These are phyloP conservation scores for Antheraea assamensis DNA, from an alignment of 2,888 invertebrate genomes.

Conservation along the genomic window DNA sequence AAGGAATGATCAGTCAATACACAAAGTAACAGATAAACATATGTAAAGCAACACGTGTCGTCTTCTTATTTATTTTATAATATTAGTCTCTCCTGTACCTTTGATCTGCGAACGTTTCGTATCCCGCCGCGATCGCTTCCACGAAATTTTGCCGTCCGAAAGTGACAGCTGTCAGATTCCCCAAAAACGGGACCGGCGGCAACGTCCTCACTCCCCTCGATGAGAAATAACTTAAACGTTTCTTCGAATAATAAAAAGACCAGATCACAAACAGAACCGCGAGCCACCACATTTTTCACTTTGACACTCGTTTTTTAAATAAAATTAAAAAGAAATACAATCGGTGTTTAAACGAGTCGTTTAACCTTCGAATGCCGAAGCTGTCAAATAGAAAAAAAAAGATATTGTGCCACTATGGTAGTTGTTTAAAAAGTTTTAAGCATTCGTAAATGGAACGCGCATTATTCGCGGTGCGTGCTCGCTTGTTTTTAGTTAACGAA, in stretches of 20 bases:
- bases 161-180: slow-evolving; percentile 61
- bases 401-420: background rate
- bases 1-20: no score
- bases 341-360: background rate
- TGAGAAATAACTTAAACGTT: slow-evolving; percentile 55
- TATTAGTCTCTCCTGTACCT: slow-evolving; percentile 39
- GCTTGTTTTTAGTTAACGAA: slow-evolving; percentile 28
- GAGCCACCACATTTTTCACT: slow-evolving; percentile 45
- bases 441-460: slow-evolving; percentile 12
- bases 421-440: background rate
- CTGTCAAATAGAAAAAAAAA: background rate
- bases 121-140: slow-evolving; percentile 58
- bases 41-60: no score
- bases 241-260: slow-evolving; percentile 49
- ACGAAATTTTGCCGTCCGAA: slow-evolving; percentile 60
- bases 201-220: slow-evolving; percentile 51
- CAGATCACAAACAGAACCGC: slow-evolving; percentile 47
- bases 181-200: slow-evolving; percentile 56
- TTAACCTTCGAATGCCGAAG: background rate
- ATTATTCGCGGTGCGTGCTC: slow-evolving; percentile 24
- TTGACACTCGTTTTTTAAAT: slow-evolving; percentile 19
- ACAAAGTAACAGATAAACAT: no score
- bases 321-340: background rate
- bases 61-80: no score
- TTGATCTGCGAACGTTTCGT: slow-evolving; percentile 57